phyloP scores from a whole-genome alignment of 2,888 invertebrate genomes.

The Apoderus coryli region DNA sequence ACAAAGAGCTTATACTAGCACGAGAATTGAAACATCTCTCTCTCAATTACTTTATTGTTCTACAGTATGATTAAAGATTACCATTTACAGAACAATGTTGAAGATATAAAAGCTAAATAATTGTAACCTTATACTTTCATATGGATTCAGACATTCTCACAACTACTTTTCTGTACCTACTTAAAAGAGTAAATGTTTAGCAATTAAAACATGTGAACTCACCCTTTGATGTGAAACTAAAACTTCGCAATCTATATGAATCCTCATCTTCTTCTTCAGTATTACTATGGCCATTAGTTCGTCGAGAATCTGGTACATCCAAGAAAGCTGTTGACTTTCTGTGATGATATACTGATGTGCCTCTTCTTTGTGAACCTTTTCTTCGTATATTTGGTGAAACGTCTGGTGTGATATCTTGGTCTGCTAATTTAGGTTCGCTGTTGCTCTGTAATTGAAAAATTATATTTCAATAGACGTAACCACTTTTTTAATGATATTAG shows the following conservation, averaged over 20 bases:
- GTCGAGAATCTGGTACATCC: constrained; percentile 45
- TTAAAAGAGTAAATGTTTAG: too few species aligned
- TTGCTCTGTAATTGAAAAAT: constrained; percentile 45
- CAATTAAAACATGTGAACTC: too few species aligned
- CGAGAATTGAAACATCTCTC: too few species aligned
- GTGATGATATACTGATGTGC: constrained; percentile 35
- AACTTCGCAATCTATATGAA: constrained; percentile 80
- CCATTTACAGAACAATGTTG: too few species aligned
- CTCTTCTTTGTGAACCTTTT: constrained; percentile 40
- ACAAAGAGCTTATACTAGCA: too few species aligned
- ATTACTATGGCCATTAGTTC: constrained; percentile 15
- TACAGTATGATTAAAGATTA: too few species aligned
- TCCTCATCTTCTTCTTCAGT: constrained; percentile 59
- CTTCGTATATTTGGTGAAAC: constrained; percentile 51
- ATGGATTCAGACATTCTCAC: too few species aligned
- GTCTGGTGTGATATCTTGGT: constrained; percentile 42
- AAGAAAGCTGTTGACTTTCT: constrained; percentile 57
- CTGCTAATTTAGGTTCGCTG: constrained; percentile 51
- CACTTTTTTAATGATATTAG: too few species aligned
- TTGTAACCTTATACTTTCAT: too few species aligned
- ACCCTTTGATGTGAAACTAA: constrained; percentile 86
- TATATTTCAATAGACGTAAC: constrained; percentile 19
- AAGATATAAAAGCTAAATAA: too few species aligned
- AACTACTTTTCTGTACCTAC: too few species aligned
- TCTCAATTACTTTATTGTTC: too few species aligned